Conservation (phyloP, 2,888 invertebrate species). For the Athalia circularis region DNA sequence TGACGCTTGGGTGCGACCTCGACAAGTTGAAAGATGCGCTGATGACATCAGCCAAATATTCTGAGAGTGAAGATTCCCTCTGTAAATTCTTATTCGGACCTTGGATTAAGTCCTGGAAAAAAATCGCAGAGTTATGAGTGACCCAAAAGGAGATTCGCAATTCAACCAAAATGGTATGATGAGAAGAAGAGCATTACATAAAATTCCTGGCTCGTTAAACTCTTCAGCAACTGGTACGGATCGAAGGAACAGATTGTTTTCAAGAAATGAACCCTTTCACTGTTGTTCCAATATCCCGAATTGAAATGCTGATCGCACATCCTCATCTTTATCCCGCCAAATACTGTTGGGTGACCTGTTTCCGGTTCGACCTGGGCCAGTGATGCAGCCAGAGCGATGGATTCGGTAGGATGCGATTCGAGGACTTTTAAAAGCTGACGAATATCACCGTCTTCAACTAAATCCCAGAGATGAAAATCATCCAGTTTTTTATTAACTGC, state of each 20-base stretch:
- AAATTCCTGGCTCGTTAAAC: slow-evolving; percentile 63
- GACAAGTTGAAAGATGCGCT: slow-evolving; percentile 54
- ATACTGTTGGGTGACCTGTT: slow-evolving; percentile 41
- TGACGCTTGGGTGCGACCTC: slow-evolving; percentile 46
- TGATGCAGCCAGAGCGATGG: slow-evolving; percentile 61
- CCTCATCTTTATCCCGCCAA: slow-evolving; percentile 54
- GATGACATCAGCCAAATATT: slow-evolving; percentile 56
- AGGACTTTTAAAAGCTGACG: slow-evolving; percentile 63
- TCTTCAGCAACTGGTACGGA: slow-evolving; percentile 61
- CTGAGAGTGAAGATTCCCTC: slow-evolving; percentile 54
- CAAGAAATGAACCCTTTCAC: slow-evolving; percentile 57
- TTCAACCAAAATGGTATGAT: neutral
- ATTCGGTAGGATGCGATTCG: slow-evolving; percentile 62
- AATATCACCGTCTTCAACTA: slow-evolving; percentile 60
- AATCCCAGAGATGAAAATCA: slow-evolving; percentile 61
- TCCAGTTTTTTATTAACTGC: slow-evolving; percentile 45
- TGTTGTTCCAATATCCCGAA: slow-evolving; percentile 59
- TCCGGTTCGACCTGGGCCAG: slow-evolving; percentile 53
- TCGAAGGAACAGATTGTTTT: slow-evolving; percentile 66
- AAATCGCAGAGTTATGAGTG: neutral
- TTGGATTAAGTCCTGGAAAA: slow-evolving; percentile 52
- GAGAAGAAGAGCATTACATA: slow-evolving; percentile 49
- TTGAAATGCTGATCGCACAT: slow-evolving; percentile 60
- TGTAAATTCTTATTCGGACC: slow-evolving; percentile 45
- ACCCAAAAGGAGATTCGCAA: neutral